A percentile compares a stretch with the other conserved stretches of the same genome.
These are phyloP conservation scores for Aphaenogaster floridana DNA, from an alignment of 1,140 invertebrate species.

Conservation along the genomic window DNA sequence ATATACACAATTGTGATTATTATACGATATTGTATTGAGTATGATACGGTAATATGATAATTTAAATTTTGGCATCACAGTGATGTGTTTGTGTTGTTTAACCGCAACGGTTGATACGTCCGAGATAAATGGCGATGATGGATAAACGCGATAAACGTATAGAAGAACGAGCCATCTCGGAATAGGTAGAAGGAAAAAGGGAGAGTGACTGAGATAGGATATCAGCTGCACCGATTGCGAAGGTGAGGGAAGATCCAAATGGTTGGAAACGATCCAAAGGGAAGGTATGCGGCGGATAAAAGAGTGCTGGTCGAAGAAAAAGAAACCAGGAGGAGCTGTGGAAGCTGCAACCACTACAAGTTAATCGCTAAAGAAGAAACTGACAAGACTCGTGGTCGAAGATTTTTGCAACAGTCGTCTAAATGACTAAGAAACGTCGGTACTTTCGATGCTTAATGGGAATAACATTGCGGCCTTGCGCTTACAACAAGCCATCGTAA, in stretches of 20 bases:
- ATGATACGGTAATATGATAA: slow-evolving; percentile 3
- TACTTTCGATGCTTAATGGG: slow-evolving; percentile 53
- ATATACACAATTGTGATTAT: background rate
- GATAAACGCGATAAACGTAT: slow-evolving; percentile 42
- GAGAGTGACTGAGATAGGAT: slow-evolving; percentile 47
- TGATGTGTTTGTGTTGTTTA: slow-evolving; percentile 3
- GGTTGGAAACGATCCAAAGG: slow-evolving; percentile 63
- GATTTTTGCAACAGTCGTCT: slow-evolving; percentile 52
- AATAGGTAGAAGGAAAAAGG: slow-evolving; percentile 39
- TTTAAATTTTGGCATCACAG: background rate
- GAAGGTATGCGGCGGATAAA: slow-evolving; percentile 55
- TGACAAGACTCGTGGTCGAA: slow-evolving; percentile 50
- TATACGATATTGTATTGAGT: background rate
- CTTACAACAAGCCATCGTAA: slow-evolving; percentile 29
- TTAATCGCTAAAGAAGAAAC: slow-evolving; percentile 61
- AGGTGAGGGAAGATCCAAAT: slow-evolving; percentile 60
- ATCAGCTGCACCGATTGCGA: slow-evolving; percentile 57
- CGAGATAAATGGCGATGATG: slow-evolving; percentile 49
- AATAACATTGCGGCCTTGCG: slow-evolving; percentile 40
- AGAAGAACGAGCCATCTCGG: slow-evolving; percentile 12
- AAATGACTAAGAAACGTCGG: slow-evolving; percentile 44
- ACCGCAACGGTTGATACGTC: background rate
- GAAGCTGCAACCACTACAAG: slow-evolving; percentile 53
- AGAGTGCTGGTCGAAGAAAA: slow-evolving; percentile 47
- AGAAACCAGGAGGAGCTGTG: slow-evolving; percentile 24